phyloP scores from a whole-genome alignment of 2,797 vertebrate species.

The Sphaeramia orbicularis region DNA sequence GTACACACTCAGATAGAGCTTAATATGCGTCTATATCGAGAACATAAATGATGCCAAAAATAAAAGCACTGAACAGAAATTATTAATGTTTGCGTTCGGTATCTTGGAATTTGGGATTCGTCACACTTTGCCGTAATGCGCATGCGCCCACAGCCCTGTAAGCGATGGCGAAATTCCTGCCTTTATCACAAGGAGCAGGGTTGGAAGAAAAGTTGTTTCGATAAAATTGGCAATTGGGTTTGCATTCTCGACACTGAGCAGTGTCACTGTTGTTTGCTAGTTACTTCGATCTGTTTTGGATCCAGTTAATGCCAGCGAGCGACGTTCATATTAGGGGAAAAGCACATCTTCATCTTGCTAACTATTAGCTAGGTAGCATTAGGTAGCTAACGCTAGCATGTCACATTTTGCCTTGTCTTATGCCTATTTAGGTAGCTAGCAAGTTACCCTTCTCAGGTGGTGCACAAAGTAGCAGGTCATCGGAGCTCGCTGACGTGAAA shows the following conservation, averaged over 20 bases:
- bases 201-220: constrained; percentile 73
- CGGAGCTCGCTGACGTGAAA: constrained; percentile 44
- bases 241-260: constrained; percentile 7
- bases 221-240: constrained; percentile 46
- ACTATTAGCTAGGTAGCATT: constrained; percentile 74
- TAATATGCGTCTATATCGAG: accelerated
- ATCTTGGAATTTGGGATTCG: constrained; percentile 63
- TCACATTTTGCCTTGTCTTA: constrained; percentile 59
- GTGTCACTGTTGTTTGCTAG: constrained; percentile 14
- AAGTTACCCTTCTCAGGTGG: constrained; percentile 45
- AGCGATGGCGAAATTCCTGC: constrained; percentile 79
- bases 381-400: constrained; percentile 76
- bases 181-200: constrained; percentile 67
- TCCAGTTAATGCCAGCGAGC: constrained; percentile 16
- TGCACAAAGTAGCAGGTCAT: constrained; percentile 44
- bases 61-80: background rate
- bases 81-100: constrained; percentile 14
- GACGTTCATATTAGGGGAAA: constrained; percentile 34
- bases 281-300: constrained; percentile 26
- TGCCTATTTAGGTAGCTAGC: constrained; percentile 68
- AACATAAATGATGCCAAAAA: accelerated
- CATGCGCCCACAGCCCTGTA: constrained; percentile 70
- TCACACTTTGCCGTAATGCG: constrained; percentile 53
- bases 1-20: background rate
- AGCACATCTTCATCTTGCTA: constrained; percentile 80